These are phyloP conservation scores for Drosophila monieri DNA, from an alignment of 2,888 invertebrate species.

Conservation along the genomic window DNA sequence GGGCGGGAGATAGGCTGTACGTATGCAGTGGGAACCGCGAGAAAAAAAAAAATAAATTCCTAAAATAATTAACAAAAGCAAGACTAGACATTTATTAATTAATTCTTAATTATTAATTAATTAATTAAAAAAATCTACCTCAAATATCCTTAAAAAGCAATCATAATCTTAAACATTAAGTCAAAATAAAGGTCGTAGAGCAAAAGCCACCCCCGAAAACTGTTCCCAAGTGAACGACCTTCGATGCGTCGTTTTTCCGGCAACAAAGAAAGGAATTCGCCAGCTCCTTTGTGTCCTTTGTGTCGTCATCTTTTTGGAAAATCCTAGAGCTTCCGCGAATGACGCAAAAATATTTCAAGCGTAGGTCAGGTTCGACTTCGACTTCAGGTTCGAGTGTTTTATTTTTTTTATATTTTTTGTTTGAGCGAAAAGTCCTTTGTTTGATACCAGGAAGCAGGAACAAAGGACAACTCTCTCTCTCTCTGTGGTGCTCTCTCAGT, in stretches of 20 bases:
- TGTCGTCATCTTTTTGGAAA: constrained; percentile 27
- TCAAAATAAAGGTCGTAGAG: not conserved
- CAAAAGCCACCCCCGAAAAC: not conserved
- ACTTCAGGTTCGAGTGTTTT: constrained; percentile 6
- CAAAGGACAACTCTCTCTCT: constrained; percentile 10
- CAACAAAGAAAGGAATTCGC: constrained; percentile 17
- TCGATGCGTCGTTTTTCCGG: constrained; percentile 19
- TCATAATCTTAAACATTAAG: not conserved
- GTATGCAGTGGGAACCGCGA: no score
- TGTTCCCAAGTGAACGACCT: constrained; percentile 32
- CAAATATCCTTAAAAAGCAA: not conserved
- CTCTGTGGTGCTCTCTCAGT: not conserved
- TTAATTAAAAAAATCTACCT: not conserved
- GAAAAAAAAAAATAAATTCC: no score
- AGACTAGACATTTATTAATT: no score
- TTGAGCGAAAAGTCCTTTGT: constrained; percentile 14
- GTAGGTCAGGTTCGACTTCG: constrained; percentile 35
- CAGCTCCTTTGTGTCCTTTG: constrained; percentile 46
- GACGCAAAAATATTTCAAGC: constrained; percentile 29
- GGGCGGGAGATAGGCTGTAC: no score
- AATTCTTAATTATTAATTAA: no score
- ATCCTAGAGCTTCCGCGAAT: constrained; percentile 40
- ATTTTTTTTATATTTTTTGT: not conserved
- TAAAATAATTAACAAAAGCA: no score
- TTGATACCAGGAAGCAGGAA: constrained; percentile 14